phyloP scores from a whole-genome alignment of 2,113 vertebrate species.

The Panthera tigris region DNA sequence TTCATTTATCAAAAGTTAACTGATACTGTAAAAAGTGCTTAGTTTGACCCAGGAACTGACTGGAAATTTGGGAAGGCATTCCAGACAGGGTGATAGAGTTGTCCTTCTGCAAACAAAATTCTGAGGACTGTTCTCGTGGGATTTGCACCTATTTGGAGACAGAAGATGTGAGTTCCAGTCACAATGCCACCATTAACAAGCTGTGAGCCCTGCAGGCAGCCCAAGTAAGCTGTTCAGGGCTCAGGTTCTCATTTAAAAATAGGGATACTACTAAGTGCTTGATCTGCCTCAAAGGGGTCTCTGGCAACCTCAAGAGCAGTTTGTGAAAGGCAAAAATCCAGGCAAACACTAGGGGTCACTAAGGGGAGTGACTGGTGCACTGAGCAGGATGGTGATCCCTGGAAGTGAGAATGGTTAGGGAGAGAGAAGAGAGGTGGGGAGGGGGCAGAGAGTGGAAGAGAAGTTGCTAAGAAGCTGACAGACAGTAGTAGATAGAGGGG shows the following conservation, averaged over 20 bases:
- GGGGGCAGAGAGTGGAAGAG: background rate
- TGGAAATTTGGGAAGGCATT: background rate
- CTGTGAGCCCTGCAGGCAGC: background rate
- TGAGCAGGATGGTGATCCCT: background rate
- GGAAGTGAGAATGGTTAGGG: background rate
- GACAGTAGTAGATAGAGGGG: background rate
- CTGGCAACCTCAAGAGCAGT: background rate
- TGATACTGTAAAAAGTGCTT: background rate
- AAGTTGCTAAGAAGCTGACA: background rate
- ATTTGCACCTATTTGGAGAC: background rate
- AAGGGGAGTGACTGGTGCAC: background rate
- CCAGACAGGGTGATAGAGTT: background rate
- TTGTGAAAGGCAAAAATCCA: background rate
- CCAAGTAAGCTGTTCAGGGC: background rate
- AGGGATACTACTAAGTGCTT: background rate
- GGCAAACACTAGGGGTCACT: background rate
- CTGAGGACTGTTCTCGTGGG: background rate
- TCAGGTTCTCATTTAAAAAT: background rate
- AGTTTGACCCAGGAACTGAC: background rate
- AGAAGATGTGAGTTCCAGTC: background rate
- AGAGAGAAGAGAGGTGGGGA: background rate
- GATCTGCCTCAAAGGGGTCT: background rate
- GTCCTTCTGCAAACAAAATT: background rate
- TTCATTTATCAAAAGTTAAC: background rate
- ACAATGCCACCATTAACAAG: accelerated